These are phyloP conservation scores for Geodia barretti DNA, from an alignment of 37 sponge, comb jelly and placozoan species.

Conservation along the genomic window DNA sequence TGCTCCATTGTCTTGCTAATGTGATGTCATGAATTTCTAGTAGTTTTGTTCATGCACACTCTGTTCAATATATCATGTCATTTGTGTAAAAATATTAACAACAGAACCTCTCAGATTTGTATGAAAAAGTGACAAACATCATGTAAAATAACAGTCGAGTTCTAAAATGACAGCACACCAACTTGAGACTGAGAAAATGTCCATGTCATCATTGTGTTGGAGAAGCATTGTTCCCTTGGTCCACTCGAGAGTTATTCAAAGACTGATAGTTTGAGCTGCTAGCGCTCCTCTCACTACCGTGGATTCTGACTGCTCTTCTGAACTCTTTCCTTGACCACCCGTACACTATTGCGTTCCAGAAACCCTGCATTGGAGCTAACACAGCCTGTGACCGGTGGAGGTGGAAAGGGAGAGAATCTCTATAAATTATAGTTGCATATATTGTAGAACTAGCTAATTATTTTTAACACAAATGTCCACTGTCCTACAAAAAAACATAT, in stretches of 20 bases:
- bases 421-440: not conserved
- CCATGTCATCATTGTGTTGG: not conserved
- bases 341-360: constrained; percentile 72
- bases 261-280: constrained; percentile 12
- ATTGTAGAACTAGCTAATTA: not conserved
- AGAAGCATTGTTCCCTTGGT: not conserved
- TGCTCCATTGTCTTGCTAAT: not conserved
- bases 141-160: not conserved
- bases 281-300: not conserved
- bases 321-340: constrained; percentile 74
- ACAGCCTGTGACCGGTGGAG: too few relatives aligned
- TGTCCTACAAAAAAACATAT: too few relatives aligned
- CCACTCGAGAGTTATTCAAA: not conserved
- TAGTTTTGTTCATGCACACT: constrained; percentile 5
- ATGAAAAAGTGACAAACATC: not conserved
- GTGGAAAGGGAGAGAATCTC: not conserved
- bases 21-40: too few relatives aligned
- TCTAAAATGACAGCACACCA: not conserved
- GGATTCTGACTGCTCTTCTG: constrained; percentile 26
- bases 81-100: not conserved
- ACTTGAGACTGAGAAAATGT: not conserved
- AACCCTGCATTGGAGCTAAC: constrained; percentile 69
- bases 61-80: not conserved
- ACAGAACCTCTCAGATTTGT: not conserved
- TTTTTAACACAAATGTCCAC: too few relatives aligned